A percentile compares a stretch with the other conserved stretches of the same genome.
phyloP scores from a whole-genome alignment of 1,140 invertebrate species.

The Neotoxoptera formosana region DNA sequence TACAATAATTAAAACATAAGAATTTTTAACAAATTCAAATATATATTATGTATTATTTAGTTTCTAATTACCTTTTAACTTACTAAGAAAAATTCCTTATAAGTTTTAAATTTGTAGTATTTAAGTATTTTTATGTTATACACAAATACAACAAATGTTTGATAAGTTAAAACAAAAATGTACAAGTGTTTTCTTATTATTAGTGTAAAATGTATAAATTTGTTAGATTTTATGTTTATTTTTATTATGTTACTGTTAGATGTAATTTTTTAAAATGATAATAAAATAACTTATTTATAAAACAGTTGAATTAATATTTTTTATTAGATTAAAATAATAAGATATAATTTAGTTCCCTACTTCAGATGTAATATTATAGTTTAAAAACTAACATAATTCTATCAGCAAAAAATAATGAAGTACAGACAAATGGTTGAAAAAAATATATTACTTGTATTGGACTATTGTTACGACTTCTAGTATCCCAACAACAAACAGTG shows the following conservation, averaged over 20 bases:
- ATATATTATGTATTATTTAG: neutral
- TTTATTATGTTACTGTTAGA: neutral
- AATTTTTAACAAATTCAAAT: neutral
- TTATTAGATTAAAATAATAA: no score
- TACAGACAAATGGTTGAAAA: neutral
- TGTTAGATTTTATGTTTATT: neutral
- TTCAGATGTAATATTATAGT: neutral
- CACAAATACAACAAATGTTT: no score
- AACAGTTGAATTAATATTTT: neutral
- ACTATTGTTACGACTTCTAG: conserved; percentile 73
- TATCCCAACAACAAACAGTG: conserved; percentile 90
- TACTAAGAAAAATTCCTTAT: neutral
- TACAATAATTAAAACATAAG: neutral
- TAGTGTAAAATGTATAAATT: neutral
- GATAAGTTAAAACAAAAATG: no score
- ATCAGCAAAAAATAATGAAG: neutral
- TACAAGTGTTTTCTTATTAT: no score
- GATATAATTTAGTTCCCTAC: no score
- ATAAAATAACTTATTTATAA: neutral
- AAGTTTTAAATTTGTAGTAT: no score
- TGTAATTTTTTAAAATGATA: neutral
- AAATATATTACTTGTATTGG: conserved; percentile 72
- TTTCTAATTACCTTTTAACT: neutral
- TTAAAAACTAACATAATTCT: neutral
- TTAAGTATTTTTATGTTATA: no score